Conservation (phyloP, 2,888 invertebrate species). For the Drosophila mettleri region DNA sequence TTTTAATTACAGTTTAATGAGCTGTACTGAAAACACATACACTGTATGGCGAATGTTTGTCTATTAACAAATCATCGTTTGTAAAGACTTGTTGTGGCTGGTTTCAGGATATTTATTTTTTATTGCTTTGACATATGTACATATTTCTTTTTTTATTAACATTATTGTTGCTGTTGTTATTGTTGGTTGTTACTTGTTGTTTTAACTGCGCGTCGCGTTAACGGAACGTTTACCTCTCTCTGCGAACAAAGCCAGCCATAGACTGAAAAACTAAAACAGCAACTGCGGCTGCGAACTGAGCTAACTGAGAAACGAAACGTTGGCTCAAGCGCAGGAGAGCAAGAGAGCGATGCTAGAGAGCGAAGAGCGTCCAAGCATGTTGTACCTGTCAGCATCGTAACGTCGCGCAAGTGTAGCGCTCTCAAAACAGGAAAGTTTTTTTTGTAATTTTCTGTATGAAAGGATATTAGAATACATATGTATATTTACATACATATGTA, state of each 20-base stretch:
- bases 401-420: conserved; percentile 64
- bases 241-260: conserved; percentile 73
- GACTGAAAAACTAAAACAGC: conserved; percentile 65
- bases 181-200: conserved; percentile 7
- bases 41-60: conserved; percentile 7
- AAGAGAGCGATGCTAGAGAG: conserved; percentile 14
- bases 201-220: conserved; percentile 45
- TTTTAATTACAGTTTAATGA: conserved; percentile 58
- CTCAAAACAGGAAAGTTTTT: conserved; percentile 47
- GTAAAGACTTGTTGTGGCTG: conserved; percentile 28
- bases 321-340: conserved; percentile 55
- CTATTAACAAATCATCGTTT: conserved; percentile 26
- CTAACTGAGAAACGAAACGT: conserved; percentile 33
- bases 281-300: conserved; percentile 39
- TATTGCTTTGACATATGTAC: conserved; percentile 46
- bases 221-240: conserved; percentile 67
- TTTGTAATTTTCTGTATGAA: conserved; percentile 26
- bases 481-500: no score
- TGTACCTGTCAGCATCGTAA: conserved; percentile 65
- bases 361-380: conserved; percentile 18
- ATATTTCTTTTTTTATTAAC: conserved; percentile 49
- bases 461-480: conserved; percentile 50
- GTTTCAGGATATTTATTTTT: neutral
- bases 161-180: conserved; percentile 19
- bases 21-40: conserved; percentile 20